Evolutionary conservation across 2,113 vertebrate species (phyloP).

Genomic region (Sebastes schlegelii): DNA sequence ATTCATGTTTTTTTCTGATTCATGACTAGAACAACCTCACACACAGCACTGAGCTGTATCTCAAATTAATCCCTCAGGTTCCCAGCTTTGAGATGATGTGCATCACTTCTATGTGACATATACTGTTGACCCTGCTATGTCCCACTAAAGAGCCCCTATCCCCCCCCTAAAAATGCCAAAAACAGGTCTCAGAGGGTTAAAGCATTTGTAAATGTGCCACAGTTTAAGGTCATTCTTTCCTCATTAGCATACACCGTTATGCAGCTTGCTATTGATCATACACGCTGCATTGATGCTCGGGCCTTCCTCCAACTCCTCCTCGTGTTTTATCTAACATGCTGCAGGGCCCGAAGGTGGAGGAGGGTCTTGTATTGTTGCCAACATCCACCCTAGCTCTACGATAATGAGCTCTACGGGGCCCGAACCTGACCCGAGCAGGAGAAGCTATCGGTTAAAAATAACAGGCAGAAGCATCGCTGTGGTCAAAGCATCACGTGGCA

Average conservation of each 20-base stretch:
- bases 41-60: too few species aligned
- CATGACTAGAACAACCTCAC: too few species aligned
- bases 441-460: conserved; percentile 70
- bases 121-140: too few species aligned
- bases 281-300: conserved; percentile 44
- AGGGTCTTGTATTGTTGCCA: conserved; percentile 69
- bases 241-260: not conserved
- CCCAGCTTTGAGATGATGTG: too few species aligned
- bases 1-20: too few species aligned
- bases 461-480: conserved; percentile 19
- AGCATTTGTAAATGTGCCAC: not conserved
- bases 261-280: conserved; percentile 30
- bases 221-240: not conserved
- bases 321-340: conserved; percentile 56
- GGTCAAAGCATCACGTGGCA: conserved; percentile 37
- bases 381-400: conserved; percentile 55
- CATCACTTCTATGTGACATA: too few species aligned
- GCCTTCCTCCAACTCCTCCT: conserved; percentile 61
- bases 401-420: conserved; percentile 72
- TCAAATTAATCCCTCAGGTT: too few species aligned
- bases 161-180: too few species aligned
- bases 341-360: conserved; percentile 58
- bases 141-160: too few species aligned
- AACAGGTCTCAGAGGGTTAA: not conserved
- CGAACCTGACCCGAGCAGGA: conserved; percentile 54